A percentile compares a stretch with the other conserved stretches of the same genome.
phyloP scores from a whole-genome alignment of 2,113 vertebrate genomes.

The Leucosticte australis region DNA sequence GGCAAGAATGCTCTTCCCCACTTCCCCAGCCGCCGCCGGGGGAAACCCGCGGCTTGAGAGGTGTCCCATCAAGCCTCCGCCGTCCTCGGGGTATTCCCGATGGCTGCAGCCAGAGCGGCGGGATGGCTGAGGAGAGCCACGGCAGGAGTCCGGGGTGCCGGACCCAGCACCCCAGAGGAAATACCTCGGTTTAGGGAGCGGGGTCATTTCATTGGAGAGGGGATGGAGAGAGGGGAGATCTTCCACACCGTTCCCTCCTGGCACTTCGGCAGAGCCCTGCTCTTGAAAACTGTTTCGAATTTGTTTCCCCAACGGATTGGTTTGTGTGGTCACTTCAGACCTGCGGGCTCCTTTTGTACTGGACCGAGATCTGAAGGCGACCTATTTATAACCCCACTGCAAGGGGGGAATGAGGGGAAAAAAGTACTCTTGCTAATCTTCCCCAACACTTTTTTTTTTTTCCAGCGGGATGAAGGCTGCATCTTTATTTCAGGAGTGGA shows the following conservation, averaged over 20 bases:
- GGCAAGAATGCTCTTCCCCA: not conserved
- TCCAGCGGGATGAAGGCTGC: not conserved
- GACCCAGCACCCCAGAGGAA: not conserved
- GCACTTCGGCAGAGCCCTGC: not conserved
- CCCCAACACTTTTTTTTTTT: too few relatives aligned
- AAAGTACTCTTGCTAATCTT: not conserved
- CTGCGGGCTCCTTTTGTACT: not conserved
- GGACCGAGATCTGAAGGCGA: not conserved
- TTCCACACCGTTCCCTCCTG: not conserved
- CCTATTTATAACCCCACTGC: not conserved
- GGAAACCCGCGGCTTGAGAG: not conserved
- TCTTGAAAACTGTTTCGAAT: not conserved
- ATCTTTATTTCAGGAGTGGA: not conserved
- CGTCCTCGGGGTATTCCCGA: not conserved
- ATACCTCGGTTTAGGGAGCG: not conserved
- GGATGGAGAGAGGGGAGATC: too few relatives aligned
- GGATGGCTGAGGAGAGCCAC: too few relatives aligned
- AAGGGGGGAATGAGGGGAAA: not conserved
- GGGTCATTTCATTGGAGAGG: not conserved
- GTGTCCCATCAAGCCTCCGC: not conserved
- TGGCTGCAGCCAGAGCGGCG: not conserved
- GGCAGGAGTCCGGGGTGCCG: not conserved
- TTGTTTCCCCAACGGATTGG: not conserved
- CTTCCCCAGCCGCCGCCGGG: not conserved
- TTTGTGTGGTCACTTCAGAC: not conserved